Evolutionary conservation across 1,140 invertebrate species (phyloP), one percentile per base, ranked within the genome.

Genomic region (Drosophila jambulina): DNA sequence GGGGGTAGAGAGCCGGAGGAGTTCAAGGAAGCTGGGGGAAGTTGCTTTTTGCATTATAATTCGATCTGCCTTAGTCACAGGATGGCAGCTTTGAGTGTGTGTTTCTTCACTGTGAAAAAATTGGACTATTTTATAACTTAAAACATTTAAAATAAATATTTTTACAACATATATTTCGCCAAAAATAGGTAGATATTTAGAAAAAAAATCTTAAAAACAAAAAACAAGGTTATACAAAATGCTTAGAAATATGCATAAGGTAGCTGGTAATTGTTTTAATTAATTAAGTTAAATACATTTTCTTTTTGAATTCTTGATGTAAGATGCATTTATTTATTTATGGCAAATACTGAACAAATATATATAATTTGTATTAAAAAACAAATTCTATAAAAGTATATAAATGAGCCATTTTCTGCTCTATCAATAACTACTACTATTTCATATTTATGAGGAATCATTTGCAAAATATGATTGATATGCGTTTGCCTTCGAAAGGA

Each of bases 61-160:
- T 88, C 85, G 84, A 90, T 90, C 85, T 78, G 72, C 75, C 59
- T 67, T 57, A 74, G 84, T 77, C 71, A 65, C 76, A 82, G 60
- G 61, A 54, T 42, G 25, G 43, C 58, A 43, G 62, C 56, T 27
- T 59, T 57, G 42, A 43, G 63, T 60, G 36, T 9, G 38, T 70
- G 36, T 21, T 1, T 15, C 4, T 38, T 62, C 32, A 62, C 46
- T 27, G 36, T 19, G 13, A 54, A 54, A 54, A 34, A 38, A 10
- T 2, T 15, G 0, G 1, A 2, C 5, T 23, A 7, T 23, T 54
- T 23, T 6, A 1, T 0, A 15, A 36, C 4, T 53, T 4, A 5
- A 21, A 36, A 23, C 2, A 17, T 6, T 3, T 3, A 2, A 2
- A 21, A 21, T 51, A 8, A 8, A 8, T 15, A 8, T 9, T 21